Evolutionary conservation across 2,797 vertebrate species (phyloP), one percentile per base, ranked within the genome.

Genomic region (Bryconaethiops microstoma): DNA sequence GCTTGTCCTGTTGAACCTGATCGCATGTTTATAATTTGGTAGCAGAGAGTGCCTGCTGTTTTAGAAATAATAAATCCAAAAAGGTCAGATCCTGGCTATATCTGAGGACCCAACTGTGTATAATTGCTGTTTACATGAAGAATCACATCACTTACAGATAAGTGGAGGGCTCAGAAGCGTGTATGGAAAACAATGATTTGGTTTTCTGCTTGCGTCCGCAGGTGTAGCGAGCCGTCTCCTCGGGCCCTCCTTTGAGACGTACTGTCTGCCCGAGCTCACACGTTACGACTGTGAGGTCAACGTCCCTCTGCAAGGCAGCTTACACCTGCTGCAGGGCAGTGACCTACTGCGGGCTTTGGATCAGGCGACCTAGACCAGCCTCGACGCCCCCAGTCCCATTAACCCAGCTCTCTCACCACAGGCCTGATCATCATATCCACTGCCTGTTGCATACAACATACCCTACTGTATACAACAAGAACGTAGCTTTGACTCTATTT

Each of bases 221-320:
- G 98, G 96, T 75, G 78, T 97, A 80, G 93, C 94, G 7, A 97
- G 95, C 77, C 94, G 94, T 60, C 90, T 99, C 86, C 93, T 99
- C 59, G 96, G 95, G 70, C 92, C 96, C 13, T 96, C 95, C 0
- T 96, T 95, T 4, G 95, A 97, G 88, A 84, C 94, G 29, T 96
- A 92, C 90, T 92, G 94, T 88, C 91, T 99, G 93, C 98, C 98
- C 0, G 95, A 99, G 92, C 86, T 99, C 94, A 99, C 98, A 5
- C 95, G 97, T 79, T 98, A 99, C 17, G 98, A 99, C 95, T 99
- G 98, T 81, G 98, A 99, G 94, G 98, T 99, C 88, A 99, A 99
- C 10, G 90, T 98, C 74, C 98, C 98, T 0, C 94, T 99, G 85
- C 90, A 96, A 83, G 97, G 96, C 71, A 96, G 91, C 89, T 95